Conservation (phyloP, 2,797 vertebrate species). For the Anabacerthia variegaticeps region DNA sequence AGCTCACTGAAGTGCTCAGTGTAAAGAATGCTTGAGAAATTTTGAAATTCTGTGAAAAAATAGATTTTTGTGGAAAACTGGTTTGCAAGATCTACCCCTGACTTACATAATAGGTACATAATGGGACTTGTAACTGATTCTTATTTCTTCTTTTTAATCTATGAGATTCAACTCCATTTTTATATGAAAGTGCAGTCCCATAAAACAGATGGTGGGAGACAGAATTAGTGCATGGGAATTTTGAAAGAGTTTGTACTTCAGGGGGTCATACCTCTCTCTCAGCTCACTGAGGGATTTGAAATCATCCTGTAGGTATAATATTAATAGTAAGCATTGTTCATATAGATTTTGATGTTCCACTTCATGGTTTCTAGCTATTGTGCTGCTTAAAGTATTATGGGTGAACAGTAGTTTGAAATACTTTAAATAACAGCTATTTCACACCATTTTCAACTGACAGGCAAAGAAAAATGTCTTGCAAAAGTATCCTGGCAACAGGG, state of each 20-base stretch:
- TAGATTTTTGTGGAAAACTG: not conserved
- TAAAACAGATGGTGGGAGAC: not conserved
- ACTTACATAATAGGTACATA: not conserved
- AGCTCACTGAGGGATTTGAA: not conserved
- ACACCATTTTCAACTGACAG: slow-evolving; percentile 57
- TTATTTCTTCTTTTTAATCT: not conserved
- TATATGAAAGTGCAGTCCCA: not conserved
- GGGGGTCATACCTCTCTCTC: not conserved
- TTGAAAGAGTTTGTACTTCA: not conserved
- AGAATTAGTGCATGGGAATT: slow-evolving; percentile 1
- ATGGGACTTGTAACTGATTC: not conserved
- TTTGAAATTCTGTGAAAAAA: not conserved
- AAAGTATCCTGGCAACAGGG: slow-evolving; percentile 68
- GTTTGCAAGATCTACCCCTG: not conserved
- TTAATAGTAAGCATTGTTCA: slow-evolving; percentile 58
- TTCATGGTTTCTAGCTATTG: slow-evolving; percentile 34
- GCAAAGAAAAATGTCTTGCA: slow-evolving; percentile 50
- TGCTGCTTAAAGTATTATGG: slow-evolving; percentile 26
- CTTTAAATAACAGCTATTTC: slow-evolving; percentile 65
- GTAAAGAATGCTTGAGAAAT: not conserved
- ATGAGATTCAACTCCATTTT: not conserved
- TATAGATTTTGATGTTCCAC: slow-evolving; percentile 34
- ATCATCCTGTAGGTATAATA: slow-evolving; percentile 11
- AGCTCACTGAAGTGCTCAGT: not conserved
- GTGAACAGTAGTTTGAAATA: slow-evolving; percentile 41